phyloP scores from a whole-genome alignment of 2,113 vertebrate species.

The Fregetta grallaria region DNA sequence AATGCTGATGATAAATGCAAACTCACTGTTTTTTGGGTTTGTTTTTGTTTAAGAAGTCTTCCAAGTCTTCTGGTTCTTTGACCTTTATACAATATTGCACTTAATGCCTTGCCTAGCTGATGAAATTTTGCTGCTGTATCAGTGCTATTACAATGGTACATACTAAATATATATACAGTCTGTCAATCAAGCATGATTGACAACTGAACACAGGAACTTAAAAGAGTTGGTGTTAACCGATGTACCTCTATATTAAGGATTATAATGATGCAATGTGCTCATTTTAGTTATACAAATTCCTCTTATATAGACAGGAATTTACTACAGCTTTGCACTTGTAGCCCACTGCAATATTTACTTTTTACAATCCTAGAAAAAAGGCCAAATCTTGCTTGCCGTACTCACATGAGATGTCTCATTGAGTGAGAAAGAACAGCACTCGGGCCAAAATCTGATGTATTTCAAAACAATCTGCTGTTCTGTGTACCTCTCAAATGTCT shows the following conservation, averaged over 20 bases:
- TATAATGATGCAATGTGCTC: not conserved
- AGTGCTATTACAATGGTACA: too few species aligned
- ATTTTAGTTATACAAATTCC: not conserved
- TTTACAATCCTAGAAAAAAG: not conserved
- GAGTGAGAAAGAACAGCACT: not conserved
- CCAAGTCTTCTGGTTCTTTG: not conserved
- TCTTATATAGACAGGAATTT: not conserved
- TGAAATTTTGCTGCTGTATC: not conserved
- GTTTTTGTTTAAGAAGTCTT: not conserved
- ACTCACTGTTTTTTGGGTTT: not conserved
- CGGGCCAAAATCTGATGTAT: not conserved
- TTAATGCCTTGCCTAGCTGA: not conserved
- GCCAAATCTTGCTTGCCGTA: not conserved
- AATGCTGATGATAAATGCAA: not conserved
- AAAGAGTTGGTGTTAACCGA: not conserved
- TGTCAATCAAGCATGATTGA: not conserved
- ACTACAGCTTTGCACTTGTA: not conserved
- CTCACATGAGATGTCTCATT: not conserved
- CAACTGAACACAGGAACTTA: not conserved
- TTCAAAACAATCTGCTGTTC: not conserved
- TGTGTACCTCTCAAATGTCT: not conserved
- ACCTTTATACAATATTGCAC: not conserved
- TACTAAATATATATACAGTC: too few species aligned
- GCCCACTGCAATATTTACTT: not conserved
- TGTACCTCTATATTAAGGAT: not conserved